phyloP scores from a whole-genome alignment of 2,888 invertebrate species.

The Baronia brevicornis region DNA sequence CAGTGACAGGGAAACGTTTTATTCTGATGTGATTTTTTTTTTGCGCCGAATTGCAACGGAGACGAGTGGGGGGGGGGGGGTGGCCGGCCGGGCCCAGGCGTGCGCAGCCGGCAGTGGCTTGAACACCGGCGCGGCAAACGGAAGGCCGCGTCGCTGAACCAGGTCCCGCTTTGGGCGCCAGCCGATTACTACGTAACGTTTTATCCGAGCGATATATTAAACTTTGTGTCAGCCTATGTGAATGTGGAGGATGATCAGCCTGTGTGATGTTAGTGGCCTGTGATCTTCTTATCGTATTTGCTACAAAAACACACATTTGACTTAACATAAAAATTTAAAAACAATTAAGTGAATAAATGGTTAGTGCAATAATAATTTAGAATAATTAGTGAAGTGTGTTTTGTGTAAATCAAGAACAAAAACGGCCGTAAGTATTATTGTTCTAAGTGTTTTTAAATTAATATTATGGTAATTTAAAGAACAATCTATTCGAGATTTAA shows the following conservation, averaged over 20 bases:
- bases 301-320: neutral
- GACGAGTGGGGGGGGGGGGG: slow-evolving; percentile 30
- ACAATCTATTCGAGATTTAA: neutral
- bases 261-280: too few relatives aligned
- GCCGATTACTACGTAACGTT: slow-evolving; percentile 20
- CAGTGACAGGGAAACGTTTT: slow-evolving; percentile 63
- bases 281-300: too few relatives aligned
- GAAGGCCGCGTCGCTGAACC: slow-evolving; percentile 27
- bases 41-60: slow-evolving; percentile 53
- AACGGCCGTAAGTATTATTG: slow-evolving; percentile 13
- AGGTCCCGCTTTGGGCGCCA: slow-evolving; percentile 56
- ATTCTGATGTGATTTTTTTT: slow-evolving; percentile 52
- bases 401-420: slow-evolving; percentile 5
- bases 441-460: neutral
- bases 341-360: neutral
- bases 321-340: neutral
- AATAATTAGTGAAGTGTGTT: slow-evolving; percentile 39
- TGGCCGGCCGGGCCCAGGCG: slow-evolving; percentile 61
- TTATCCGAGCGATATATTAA: too few relatives aligned
- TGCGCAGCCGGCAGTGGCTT: slow-evolving; percentile 64
- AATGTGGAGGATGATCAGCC: too few relatives aligned
- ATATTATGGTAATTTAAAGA: neutral
- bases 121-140: slow-evolving; percentile 38
- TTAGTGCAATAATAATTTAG: slow-evolving; percentile 18
- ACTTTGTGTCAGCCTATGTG: too few relatives aligned